A percentile compares a stretch with the other conserved stretches of the same genome.
These are phyloP conservation scores for Henricia sp. DNA, from an alignment of 53 echinoderm and acorn worm genomes.

Conservation along the genomic window DNA sequence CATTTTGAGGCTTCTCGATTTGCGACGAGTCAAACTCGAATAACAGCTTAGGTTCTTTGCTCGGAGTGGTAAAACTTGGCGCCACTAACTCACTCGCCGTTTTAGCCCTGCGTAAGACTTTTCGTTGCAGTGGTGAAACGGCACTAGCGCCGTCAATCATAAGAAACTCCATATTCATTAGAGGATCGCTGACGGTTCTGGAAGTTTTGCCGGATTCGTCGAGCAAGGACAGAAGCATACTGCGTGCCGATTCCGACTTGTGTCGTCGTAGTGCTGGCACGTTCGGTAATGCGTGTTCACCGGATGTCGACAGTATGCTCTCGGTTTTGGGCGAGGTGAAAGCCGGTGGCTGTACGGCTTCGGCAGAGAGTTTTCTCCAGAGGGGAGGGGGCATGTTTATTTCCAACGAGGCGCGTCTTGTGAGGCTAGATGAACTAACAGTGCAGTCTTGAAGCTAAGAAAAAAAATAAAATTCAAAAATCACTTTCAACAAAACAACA, in stretches of 20 bases:
- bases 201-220: neutral
- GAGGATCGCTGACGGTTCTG: constrained; percentile 53
- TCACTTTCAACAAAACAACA: no score
- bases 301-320: constrained; percentile 63
- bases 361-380: constrained; percentile 15
- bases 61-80: neutral
- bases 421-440: no score
- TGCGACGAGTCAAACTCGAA: constrained; percentile 27
- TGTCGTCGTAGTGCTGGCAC: neutral
- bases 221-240: constrained; percentile 49
- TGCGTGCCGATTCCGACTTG: constrained; percentile 42
- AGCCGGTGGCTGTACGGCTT: constrained; percentile 31
- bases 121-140: constrained; percentile 6
- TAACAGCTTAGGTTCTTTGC: constrained; percentile 18
- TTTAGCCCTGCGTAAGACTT: constrained; percentile 19
- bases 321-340: constrained; percentile 74
- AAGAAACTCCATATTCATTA: constrained; percentile 59
- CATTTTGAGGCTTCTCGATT: neutral
- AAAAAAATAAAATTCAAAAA: no score
- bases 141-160: neutral
- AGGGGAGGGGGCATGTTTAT: neutral
- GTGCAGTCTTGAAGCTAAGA: no score
- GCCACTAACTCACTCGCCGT: constrained; percentile 1
- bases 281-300: constrained; percentile 65
- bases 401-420: no score